Conservation (phyloP, 2,113 vertebrate genomes). For the Lucifuga dentata region DNA sequence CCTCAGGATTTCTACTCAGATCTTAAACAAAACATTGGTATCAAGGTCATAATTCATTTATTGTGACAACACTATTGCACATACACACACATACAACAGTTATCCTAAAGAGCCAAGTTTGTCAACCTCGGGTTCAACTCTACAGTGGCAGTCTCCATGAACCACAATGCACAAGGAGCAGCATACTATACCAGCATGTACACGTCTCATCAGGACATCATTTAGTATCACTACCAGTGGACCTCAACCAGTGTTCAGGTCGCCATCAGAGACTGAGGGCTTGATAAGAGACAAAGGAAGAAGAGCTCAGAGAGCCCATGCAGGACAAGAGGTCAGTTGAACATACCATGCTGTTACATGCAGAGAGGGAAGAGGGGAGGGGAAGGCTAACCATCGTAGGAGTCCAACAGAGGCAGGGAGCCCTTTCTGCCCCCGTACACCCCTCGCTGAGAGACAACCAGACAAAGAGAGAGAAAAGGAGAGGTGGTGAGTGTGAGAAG, state of each 20-base stretch:
- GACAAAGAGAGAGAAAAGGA: constrained; percentile 55
- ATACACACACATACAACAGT: neutral
- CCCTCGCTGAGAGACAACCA: constrained; percentile 82
- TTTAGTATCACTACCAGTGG: constrained; percentile 9
- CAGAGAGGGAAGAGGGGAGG: constrained; percentile 78
- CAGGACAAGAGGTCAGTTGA: constrained; percentile 78
- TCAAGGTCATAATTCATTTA: constrained; percentile 9
- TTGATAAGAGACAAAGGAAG: constrained; percentile 36
- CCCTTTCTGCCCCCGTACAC: constrained; percentile 84
- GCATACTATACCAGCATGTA: constrained; percentile 60
- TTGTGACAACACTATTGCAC: constrained; percentile 36
- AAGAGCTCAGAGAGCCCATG: constrained; percentile 72
- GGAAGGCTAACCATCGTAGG: constrained; percentile 87
- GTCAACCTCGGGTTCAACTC: neutral
- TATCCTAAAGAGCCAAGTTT: neutral
- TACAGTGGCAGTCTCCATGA: constrained; percentile 11
- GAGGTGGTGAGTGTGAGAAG: constrained; percentile 58
- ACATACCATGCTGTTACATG: constrained; percentile 88
- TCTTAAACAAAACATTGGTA: neutral
- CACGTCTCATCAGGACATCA: constrained; percentile 36
- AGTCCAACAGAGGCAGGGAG: constrained; percentile 85
- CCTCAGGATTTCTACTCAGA: neutral
- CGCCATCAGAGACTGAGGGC: constrained; percentile 16
- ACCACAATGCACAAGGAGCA: constrained; percentile 42
- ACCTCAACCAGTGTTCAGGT: constrained; percentile 31